Evolutionary conservation across 2,888 invertebrate species (phyloP), one percentile per base, ranked within the genome.

Genomic region (Troides oblongomaculatus): DNA sequence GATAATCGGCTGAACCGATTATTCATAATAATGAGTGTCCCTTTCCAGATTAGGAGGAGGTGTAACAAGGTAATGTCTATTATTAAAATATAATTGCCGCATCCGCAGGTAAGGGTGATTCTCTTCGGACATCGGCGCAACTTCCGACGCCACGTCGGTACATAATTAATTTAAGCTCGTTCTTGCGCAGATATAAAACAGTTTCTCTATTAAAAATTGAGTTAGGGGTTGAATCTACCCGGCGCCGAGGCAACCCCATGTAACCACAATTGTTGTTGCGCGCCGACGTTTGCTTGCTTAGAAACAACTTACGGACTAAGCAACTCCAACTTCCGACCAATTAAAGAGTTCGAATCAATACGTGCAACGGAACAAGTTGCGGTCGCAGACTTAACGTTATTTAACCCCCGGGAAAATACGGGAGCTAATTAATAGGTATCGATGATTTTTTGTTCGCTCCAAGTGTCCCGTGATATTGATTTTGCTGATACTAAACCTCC

Each of bases 131-230:
- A 14, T 62, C 64, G 17, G n/a, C 23, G 62, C 21, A 4, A 10
- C 66, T 77, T 80, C 79, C 80, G 80, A 77, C 78, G 76, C 77
- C 78, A 74, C 77, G 81, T 78, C 76, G 75, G 75, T 71, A 74
- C 79, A 77, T 84, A 83, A 84, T 84, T 83, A 83, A 83, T 84
- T 82, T 82, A 81, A 80, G 80, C 79, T 74, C 76, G 72, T 78
- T 79, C 80, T 79, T 78, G 70, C 62, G 23, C 66, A 36, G 62
- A 70, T 66, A 70, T 70, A 70, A 70, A 70, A 70, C 63, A 66
- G 70, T 70, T 62, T 63, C 62, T 70, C 66, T 70, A 70, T 70
- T 66, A 70, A 70, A 70, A 70, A 66, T 70, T 63, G 66, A 66
- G 66, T 70, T 70, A 66, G 66, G 62, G 50, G 25, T 66, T 62